These are phyloP conservation scores for Lepidurus arcticus DNA, from an alignment of 1,140 invertebrate species.

Conservation along the genomic window DNA sequence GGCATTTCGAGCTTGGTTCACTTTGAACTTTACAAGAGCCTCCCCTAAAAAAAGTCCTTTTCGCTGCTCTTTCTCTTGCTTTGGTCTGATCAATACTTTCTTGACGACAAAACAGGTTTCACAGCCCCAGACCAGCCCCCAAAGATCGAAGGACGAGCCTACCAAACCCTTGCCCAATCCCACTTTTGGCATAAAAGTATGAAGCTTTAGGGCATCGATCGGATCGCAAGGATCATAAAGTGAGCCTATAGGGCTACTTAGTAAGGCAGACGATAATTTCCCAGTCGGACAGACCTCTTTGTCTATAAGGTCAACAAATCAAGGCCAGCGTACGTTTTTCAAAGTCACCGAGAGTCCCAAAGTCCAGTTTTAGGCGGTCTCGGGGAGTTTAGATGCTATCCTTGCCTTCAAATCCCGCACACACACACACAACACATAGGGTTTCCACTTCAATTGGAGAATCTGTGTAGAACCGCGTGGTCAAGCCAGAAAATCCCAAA, in stretches of 20 bases:
- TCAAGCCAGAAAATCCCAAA: too few relatives aligned
- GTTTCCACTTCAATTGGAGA: background rate
- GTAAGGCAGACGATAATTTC: too few relatives aligned
- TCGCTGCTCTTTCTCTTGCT: background rate
- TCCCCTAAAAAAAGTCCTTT: background rate
- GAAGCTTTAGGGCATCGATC: background rate
- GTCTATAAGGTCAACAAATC: background rate
- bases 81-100: constrained; percentile 4
- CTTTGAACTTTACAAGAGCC: background rate
- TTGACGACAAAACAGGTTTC: constrained; percentile 9
- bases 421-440: background rate
- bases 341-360: background rate
- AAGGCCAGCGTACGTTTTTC: background rate
- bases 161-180: background rate
- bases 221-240: background rate
- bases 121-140: background rate
- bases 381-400: background rate
- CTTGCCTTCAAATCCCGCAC: background rate
- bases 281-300: background rate
- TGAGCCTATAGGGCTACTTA: background rate
- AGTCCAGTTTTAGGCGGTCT: background rate
- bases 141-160: constrained; percentile 13
- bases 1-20: background rate
- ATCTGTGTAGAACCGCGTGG: too few relatives aligned
- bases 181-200: background rate